Base-by-base conservation (phyloP, 2,797 vertebrate genomes). In the Uromys caudimaculatus region DNA sequence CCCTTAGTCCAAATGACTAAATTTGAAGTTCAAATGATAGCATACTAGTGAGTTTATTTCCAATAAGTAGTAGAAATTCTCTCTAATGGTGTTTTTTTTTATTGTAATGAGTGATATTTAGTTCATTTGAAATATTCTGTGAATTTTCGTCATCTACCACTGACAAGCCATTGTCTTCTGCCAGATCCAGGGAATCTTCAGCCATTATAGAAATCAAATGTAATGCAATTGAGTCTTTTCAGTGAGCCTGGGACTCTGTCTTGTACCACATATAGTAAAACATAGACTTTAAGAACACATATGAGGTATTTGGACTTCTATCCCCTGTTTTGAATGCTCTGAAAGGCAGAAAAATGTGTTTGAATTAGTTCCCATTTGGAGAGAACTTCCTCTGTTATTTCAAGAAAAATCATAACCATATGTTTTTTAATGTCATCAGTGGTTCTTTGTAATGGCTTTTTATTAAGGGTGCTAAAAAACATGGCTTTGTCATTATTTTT, bases 291-390 rank as follows among this genome's bases (percentile, higher is more conserved):
- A 94, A 69, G 41, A 78, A 47, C 38, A 90, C 12, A n/a, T 69
- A 75, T 52, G 41, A 86, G 32, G 44, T 56, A 82, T 91, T 85
- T 81, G 6, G 32, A 62, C 47, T 86, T 24, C 23, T 16, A 23
- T 29, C 86, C 23, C 58, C 79, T 88, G 79, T 76, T 94, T 92
- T 95, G 23, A 96, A 77, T 62, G 91, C 60, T 90, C 32, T 92
- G 50, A 90, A 90, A 82, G 23, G 7, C 47, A 95, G 62, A 14
- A 73, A 75, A 47, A 79, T 56, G 9, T 54, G 24, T 89, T 95
- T 93, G 44, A 91, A 89, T 92, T 52, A 38, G 16, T 89, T 92
- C 13, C 44, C 60, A 86, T 89, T 96, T 86, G 44, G 12, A 85
- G 84, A 24, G 38, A 81, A 16, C 90, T 83, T 94, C 60, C 71